Percentiles rank a stretch among this genome's conserved stretches.
Conservation (phyloP, 1,140 invertebrate genomes). For the Oedothorax gibbosus region DNA sequence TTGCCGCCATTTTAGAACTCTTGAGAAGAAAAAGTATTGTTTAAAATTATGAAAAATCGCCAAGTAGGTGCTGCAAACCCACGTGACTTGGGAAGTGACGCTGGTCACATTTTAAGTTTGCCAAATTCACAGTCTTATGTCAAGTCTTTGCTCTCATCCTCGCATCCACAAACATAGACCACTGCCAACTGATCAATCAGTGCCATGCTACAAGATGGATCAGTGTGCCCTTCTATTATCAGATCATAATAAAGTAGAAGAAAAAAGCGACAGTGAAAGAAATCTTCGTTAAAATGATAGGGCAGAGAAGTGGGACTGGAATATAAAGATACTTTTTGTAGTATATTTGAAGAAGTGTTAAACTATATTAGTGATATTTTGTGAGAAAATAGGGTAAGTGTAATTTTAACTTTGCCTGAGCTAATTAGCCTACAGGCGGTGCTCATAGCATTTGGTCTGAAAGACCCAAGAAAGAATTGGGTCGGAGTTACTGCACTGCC, state of each 20-base stretch:
- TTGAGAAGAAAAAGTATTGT: too few species aligned
- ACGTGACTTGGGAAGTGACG: too few species aligned
- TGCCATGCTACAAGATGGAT: slow-evolving; percentile 41
- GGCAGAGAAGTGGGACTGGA: background rate
- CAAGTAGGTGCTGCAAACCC: too few species aligned
- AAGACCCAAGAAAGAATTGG: too few species aligned
- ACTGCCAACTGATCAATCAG: slow-evolving; percentile 38
- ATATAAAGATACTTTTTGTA: background rate
- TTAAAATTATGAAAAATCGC: too few species aligned
- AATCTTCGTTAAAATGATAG: background rate
- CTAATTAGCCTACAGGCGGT: background rate
- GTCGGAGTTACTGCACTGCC: too few species aligned
- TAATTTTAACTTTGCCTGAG: background rate
- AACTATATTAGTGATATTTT: background rate
- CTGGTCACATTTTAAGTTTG: too few species aligned
- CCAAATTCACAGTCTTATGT: too few species aligned
- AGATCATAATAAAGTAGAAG: slow-evolving; percentile 26
- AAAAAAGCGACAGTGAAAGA: background rate
- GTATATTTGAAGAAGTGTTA: background rate
- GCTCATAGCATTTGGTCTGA: background rate
- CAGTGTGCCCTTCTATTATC: slow-evolving; percentile 29
- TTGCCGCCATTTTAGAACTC: too few species aligned
- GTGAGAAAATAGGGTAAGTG: background rate
- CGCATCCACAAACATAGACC: too few species aligned
- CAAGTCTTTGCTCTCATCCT: too few species aligned